Percentiles rank a stretch among this genome's conserved stretches.
Evolutionary conservation across 2,113 vertebrate species (phyloP).

Genomic region (Tenebrosternarchus preto): DNA sequence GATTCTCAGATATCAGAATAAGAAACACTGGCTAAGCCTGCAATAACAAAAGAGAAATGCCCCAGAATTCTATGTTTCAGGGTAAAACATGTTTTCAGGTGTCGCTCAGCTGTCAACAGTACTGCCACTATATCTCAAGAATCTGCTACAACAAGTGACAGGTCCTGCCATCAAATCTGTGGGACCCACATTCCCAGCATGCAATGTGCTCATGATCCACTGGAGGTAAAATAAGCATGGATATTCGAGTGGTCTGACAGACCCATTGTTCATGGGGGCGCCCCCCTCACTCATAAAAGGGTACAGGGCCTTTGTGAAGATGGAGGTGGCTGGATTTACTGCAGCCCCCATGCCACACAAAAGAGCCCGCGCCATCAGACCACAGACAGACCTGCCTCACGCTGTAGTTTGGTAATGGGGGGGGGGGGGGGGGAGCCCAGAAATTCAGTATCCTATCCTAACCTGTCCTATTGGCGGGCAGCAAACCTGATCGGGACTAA

Average conservation of each 20-base stretch:
- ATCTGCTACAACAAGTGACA: not conserved
- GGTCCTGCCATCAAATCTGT: not conserved
- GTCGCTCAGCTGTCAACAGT: too few relatives aligned
- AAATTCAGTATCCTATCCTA: too few relatives aligned
- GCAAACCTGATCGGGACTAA: too few relatives aligned
- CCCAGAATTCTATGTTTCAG: too few relatives aligned
- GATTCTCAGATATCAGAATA: too few relatives aligned
- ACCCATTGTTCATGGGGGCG: slow-evolving; percentile 73
- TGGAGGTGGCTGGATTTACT: slow-evolving; percentile 71
- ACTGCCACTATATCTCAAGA: too few relatives aligned
- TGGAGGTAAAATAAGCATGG: slow-evolving; percentile 70
- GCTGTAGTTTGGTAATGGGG: slow-evolving; percentile 63
- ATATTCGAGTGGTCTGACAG: slow-evolving; percentile 69
- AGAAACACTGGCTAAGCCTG: too few relatives aligned
- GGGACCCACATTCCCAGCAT: slow-evolving; percentile 52
- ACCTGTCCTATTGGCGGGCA: too few relatives aligned
- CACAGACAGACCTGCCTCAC: slow-evolving; percentile 67
- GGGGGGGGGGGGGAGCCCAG: too few relatives aligned
- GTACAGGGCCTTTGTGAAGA: slow-evolving; percentile 70
- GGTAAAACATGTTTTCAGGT: too few relatives aligned
- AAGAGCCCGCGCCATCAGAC: slow-evolving; percentile 67
- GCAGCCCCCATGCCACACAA: slow-evolving; percentile 65
- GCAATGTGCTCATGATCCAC: slow-evolving; percentile 47
- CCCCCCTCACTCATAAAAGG: slow-evolving; percentile 68
- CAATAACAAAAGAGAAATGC: too few relatives aligned